A percentile compares a stretch with the other conserved stretches of the same genome.
Evolutionary conservation across 2,797 vertebrate species (phyloP).

Genomic region (Gastrophryne carolinensis): DNA sequence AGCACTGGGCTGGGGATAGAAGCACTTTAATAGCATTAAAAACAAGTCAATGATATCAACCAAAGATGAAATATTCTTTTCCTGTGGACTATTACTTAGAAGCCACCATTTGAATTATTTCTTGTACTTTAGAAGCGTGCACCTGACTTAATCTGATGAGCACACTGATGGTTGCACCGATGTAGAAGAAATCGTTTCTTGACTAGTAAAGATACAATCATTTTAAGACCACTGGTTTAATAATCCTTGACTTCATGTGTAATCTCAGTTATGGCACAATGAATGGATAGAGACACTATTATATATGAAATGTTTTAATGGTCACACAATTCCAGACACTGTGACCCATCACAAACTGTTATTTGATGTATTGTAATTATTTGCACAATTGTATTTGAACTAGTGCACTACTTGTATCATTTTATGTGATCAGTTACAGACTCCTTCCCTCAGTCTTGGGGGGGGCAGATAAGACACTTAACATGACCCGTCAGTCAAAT

Average conservation of each 20-base stretch:
- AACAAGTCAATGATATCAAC: too few relatives aligned
- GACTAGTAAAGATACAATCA: too few relatives aligned
- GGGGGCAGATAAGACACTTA: too few relatives aligned
- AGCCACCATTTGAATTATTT: background rate
- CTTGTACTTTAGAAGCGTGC: background rate
- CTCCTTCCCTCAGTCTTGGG: too few relatives aligned
- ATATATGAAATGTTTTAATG: background rate
- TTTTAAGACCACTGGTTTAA: background rate
- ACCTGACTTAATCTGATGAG: background rate
- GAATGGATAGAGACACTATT: background rate
- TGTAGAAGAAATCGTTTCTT: too few relatives aligned
- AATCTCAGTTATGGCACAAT: background rate
- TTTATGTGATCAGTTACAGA: too few relatives aligned
- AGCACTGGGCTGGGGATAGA: too few relatives aligned
- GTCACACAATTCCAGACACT: background rate
- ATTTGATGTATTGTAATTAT: background rate
- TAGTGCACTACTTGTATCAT: too few relatives aligned
- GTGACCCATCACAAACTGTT: background rate
- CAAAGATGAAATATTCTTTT: too few relatives aligned
- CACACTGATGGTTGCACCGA: background rate
- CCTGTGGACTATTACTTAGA: too few relatives aligned
- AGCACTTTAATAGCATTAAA: too few relatives aligned
- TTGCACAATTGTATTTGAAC: background rate
- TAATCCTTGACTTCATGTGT: background rate
- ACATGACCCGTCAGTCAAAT: too few relatives aligned